Base-by-base conservation (phyloP, 2,113 vertebrate genomes). In the Dolichallabes microphthalmus region DNA sequence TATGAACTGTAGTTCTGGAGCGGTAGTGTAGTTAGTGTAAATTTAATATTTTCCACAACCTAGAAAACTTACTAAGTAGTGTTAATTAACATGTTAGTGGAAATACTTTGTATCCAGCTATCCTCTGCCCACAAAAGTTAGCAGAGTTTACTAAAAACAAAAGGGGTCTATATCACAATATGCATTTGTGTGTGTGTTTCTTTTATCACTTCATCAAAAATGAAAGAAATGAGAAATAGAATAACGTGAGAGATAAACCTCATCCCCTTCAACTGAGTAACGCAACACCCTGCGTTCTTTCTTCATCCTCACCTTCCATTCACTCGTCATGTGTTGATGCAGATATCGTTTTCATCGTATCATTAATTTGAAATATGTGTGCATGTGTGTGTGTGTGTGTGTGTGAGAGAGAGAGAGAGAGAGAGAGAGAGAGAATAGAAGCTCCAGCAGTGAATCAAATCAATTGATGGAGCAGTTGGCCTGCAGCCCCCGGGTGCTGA, bases 391-490 rank as follows among this genome's bases (percentile, higher is more conserved):
- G 63, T 81, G 87, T 82, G 63, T 60, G 87, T 61, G 71, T 77
- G 73, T 58, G 80, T 73, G 32, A 32, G 71, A 15, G 68, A 73
- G 52, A 58, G 66, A 35, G 53, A 71, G 60, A 15, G 63, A 55
- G 50, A 17, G 50, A 52, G 45, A 68, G n/a, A 69, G 64, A 71
- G 80, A 11, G 74, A 68, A 94, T 95, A 97, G 95, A 96, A 96
- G 96, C 96, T 94, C 93, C 93, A 89, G 95, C 95, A 95, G 96
- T 98, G 98, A 98, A 98, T 99, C 97, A 99, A 96, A 97, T 97
- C 96, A 97, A 98, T 98, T 99, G 98, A 99, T 98, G 97, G 97
- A 98, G 97, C 96, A 97, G 97, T 98, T 98, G 98, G 97, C 95
- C 94, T 92, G 92, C 95, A 94, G 95, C 94, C 94, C 93, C 94